A percentile compares a stretch with the other conserved stretches of the same genome.
Evolutionary conservation across 2,113 vertebrate genomes (phyloP).

Genomic region (Tapirus terrestris): DNA sequence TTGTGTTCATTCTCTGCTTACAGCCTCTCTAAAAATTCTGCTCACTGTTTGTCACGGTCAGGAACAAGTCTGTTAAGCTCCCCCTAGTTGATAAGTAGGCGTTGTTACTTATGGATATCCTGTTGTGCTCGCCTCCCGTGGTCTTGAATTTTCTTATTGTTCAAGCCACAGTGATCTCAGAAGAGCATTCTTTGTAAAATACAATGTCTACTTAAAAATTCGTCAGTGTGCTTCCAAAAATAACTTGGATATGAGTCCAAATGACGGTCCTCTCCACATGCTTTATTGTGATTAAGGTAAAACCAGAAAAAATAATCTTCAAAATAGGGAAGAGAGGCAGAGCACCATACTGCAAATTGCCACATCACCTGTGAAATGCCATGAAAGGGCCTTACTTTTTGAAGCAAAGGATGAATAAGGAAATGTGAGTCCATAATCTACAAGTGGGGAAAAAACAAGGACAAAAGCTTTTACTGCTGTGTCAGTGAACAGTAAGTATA

Average conservation of each 20-base stretch:
- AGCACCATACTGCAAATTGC: conserved; percentile 66
- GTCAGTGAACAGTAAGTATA: neutral
- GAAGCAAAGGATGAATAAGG: conserved; percentile 60
- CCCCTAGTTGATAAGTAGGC: conserved; percentile 84
- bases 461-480: neutral
- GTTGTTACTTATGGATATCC: conserved; percentile 86
- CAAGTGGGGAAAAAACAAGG: conserved; percentile 32
- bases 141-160: conserved; percentile 87
- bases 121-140: conserved; percentile 83
- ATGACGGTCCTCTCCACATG: conserved; percentile 73
- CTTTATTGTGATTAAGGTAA: conserved; percentile 75
- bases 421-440: conserved; percentile 34
- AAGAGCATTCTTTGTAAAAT: conserved; percentile 82
- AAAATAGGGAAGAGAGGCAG: conserved; percentile 66
- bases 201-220: conserved; percentile 85
- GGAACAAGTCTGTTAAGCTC: conserved; percentile 81
- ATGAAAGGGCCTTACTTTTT: conserved; percentile 66
- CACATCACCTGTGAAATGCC: conserved; percentile 57
- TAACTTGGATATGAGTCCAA: conserved; percentile 81
- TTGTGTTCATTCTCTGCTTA: conserved; percentile 75
- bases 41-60: conserved; percentile 82
- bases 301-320: conserved; percentile 65
- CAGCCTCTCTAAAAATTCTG: conserved; percentile 80
- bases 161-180: conserved; percentile 85
- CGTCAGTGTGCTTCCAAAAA: conserved; percentile 84